A percentile compares a stretch with the other conserved stretches of the same genome.
These are phyloP conservation scores for Glandiceps talaboti DNA, from an alignment of 53 echinoderm and acorn worm genomes.

Conservation along the genomic window DNA sequence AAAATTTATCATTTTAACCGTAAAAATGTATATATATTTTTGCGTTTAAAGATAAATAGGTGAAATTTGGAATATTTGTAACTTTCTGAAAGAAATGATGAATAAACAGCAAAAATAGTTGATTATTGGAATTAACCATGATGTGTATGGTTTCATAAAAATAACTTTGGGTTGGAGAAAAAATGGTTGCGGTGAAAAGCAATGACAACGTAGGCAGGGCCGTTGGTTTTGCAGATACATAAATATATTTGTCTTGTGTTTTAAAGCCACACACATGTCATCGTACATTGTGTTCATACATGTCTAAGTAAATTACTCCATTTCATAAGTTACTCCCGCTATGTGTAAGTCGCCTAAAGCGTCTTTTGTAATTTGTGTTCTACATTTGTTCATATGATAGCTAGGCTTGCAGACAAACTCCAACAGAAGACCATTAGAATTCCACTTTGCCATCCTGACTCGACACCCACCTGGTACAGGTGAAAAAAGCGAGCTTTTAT, in stretches of 20 bases:
- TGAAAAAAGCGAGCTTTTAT: background rate
- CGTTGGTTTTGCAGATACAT: too few relatives aligned
- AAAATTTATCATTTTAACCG: too few relatives aligned
- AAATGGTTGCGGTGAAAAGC: too few relatives aligned
- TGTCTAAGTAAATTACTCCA: background rate
- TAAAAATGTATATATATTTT: too few relatives aligned
- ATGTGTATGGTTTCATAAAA: too few relatives aligned
- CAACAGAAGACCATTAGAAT: background rate
- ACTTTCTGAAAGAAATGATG: too few relatives aligned
- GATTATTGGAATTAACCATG: too few relatives aligned
- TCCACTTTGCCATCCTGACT: background rate
- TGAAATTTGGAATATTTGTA: too few relatives aligned
- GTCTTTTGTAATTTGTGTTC: background rate
- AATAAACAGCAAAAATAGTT: too few relatives aligned
- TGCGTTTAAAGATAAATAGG: too few relatives aligned
- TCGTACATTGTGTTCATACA: background rate
- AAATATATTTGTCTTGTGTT: background rate
- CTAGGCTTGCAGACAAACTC: background rate
- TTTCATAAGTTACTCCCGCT: background rate
- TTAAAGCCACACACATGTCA: background rate
- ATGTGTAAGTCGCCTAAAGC: background rate
- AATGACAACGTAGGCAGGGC: too few relatives aligned
- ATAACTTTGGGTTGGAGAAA: too few relatives aligned
- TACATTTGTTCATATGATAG: background rate
- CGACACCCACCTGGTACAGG: background rate